These are phyloP conservation scores for Agapornis canus DNA, from an alignment of 2,797 vertebrate species.

Conservation along the genomic window DNA sequence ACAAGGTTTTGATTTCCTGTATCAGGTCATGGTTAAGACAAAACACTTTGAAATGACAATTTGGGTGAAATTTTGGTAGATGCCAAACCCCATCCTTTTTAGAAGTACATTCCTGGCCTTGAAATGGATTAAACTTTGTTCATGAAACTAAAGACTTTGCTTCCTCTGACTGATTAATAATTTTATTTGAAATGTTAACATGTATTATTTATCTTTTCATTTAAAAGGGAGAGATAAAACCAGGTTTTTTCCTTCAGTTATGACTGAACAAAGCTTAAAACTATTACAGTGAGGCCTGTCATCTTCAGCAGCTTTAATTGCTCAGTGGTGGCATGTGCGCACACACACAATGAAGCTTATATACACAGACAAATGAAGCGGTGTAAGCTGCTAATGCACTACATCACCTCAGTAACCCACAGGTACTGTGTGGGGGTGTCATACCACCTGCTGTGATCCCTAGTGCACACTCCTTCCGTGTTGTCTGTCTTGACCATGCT, in stretches of 20 bases:
- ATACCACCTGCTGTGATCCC: neutral
- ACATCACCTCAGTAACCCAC: neutral
- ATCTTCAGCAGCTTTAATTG: neutral
- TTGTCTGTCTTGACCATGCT: accelerated
- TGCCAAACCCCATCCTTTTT: neutral
- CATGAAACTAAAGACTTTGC: neutral
- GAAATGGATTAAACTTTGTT: neutral
- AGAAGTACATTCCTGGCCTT: neutral
- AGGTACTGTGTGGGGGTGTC: neutral
- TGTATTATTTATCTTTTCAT: slow-evolving; percentile 43
- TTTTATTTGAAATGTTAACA: slow-evolving; percentile 45
- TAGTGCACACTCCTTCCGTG: neutral
- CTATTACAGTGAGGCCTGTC: neutral
- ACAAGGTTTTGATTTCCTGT: neutral
- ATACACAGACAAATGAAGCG: neutral
- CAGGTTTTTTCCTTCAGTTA: slow-evolving; percentile 9
- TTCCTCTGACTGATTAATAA: slow-evolving; percentile 14
- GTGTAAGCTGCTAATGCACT: neutral
- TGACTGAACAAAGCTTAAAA: slow-evolving; percentile 19
- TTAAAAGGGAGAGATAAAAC: neutral
- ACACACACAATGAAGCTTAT: neutral
- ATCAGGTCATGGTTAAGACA: neutral
- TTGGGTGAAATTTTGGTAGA: neutral
- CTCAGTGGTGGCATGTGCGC: neutral
- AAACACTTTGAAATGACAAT: neutral